Conservation (phyloP, 2,113 vertebrate species). For the Bungarus multicinctus region DNA sequence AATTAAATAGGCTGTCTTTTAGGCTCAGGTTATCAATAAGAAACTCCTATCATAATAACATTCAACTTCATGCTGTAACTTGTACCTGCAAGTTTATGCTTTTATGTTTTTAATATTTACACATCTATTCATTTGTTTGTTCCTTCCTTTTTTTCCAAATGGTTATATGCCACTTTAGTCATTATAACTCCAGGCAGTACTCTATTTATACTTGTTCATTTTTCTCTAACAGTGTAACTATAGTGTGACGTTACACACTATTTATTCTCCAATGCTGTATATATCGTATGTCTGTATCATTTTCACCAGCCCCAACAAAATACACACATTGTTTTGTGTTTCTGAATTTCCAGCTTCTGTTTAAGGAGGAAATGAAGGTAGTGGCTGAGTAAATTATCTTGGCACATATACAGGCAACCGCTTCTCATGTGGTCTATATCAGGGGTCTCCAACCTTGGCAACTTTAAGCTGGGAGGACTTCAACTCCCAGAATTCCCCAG, state of each 20-base stretch:
- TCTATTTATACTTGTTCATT: constrained; percentile 5
- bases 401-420: background rate
- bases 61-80: background rate
- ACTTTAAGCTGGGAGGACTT: too few relatives aligned
- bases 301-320: background rate
- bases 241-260: background rate
- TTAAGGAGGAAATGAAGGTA: background rate
- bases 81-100: background rate
- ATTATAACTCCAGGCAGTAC: background rate
- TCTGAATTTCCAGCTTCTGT: background rate
- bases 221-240: constrained; percentile 26
- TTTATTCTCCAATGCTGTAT: background rate
- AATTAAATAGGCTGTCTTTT: background rate
- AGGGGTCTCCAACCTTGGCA: too few relatives aligned
- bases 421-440: background rate
- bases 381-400: background rate
- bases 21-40: background rate
- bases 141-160: background rate
- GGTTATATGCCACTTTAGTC: background rate
- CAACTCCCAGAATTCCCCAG: too few relatives aligned
- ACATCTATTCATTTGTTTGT: background rate
- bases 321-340: background rate
- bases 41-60: background rate
- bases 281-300: rapidly evolving
- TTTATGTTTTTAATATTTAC: background rate